Evolutionary conservation across 2,797 vertebrate species (phyloP), one percentile per base, ranked within the genome.

Genomic region (Luscinia luscinia): DNA sequence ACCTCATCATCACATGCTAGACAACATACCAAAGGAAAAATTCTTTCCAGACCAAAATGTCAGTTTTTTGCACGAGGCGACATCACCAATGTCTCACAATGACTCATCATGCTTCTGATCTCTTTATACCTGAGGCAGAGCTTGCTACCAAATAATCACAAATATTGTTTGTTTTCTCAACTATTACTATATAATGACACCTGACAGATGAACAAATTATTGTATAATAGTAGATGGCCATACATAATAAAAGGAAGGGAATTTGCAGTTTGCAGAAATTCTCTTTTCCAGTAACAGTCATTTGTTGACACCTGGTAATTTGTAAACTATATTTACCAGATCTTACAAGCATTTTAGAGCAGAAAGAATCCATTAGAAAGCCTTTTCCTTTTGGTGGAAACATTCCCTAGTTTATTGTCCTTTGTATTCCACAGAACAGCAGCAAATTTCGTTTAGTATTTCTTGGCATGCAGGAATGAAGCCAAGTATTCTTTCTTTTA

Each of bases 1-100:
- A 68, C 63, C 45, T 84, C 94, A 94, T 52, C 32, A 48, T 86
- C 95, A 94, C 95, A 87, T 94, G 92, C 73, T 40, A 79, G 84
- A 93, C 84, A 88, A 54, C 59, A 89, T 78, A 51, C 19, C 45
- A 72, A 46, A 28, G 70, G 26, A 70, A 88, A 61, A 91, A 72
- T 32, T 46, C 30, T 73, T 82, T 77, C 49, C 70, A 86, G 61
- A 77, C 67, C 85, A 73, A 91, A 96, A 91, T 85, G 59, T 73
- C 87, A 69, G 36, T 45, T 89, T 89, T 89, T 78, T 93, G 79
- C 93, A 95, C 51, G 32, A 91, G 82, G 62, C 77, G 86, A 57
- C 74, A 82, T 79, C 85, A 57, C 52, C 1, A 3, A 0, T 88
- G 73, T 78, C 84, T 95, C 84, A 81, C 14, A 1, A 30, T 94